Evolutionary conservation across 2,797 vertebrate species (phyloP).

Genomic region (Melanotaenia nigrans): DNA sequence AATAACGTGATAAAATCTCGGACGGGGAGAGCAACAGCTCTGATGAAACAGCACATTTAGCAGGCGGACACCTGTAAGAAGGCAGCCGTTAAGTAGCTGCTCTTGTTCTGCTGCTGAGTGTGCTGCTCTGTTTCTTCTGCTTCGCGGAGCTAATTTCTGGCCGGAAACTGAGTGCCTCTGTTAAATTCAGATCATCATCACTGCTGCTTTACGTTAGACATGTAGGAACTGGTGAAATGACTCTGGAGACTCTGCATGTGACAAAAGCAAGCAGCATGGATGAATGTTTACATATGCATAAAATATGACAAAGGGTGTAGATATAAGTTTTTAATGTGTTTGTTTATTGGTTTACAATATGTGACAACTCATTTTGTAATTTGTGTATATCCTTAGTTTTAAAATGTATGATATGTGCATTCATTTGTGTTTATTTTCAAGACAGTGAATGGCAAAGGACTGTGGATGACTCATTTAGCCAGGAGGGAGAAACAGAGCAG

Average conservation of each 20-base stretch:
- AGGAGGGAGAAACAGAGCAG: conserved; percentile 46
- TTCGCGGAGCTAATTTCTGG: conserved; percentile 68
- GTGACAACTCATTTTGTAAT: conserved; percentile 35
- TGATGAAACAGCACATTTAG: conserved; percentile 30
- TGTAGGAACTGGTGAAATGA: conserved; percentile 22
- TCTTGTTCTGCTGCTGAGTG: conserved; percentile 53
- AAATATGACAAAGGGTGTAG: conserved; percentile 17
- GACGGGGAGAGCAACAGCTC: neutral
- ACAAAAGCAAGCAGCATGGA: neutral
- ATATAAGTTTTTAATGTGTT: conserved; percentile 7
- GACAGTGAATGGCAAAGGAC: conserved; percentile 26
- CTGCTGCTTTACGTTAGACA: conserved; percentile 32
- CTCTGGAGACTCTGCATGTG: conserved; percentile 17
- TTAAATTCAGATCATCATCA: conserved; percentile 50
- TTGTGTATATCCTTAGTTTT: conserved; percentile 25
- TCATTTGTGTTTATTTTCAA: conserved; percentile 31
- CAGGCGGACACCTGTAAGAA: conserved; percentile 28
- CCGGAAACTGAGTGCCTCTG: conserved; percentile 34
- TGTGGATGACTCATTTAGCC: conserved; percentile 62
- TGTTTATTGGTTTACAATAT: conserved; percentile 19
- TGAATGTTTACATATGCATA: conserved; percentile 15
- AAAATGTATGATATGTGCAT: conserved; percentile 42
- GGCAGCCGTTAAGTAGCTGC: conserved; percentile 32
- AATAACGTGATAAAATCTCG: conserved; percentile 6
- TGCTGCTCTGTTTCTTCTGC: conserved; percentile 69